Percentiles rank a stretch among this genome's conserved stretches.
These are phyloP conservation scores for Arctia plantaginis DNA, from an alignment of 2,888 invertebrate genomes.

Conservation along the genomic window DNA sequence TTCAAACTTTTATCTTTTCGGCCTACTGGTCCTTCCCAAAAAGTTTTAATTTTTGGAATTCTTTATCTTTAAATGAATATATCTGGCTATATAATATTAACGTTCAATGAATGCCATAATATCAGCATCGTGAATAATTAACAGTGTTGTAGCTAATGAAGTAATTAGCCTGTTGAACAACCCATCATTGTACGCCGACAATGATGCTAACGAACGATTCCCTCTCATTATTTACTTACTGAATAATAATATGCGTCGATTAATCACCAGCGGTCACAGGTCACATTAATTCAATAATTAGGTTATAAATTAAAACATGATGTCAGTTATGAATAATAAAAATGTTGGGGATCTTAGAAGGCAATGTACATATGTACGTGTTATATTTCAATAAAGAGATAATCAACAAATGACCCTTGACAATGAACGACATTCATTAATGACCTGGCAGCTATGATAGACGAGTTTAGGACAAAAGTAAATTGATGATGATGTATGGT, in stretches of 20 bases:
- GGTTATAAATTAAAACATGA: slow-evolving; percentile 6
- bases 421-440: slow-evolving; percentile 25
- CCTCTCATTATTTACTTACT: slow-evolving; percentile 41
- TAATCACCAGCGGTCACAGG: slow-evolving; percentile 34
- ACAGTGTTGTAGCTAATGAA: slow-evolving; percentile 45
- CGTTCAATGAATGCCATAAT: slow-evolving; percentile 11
- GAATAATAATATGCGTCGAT: slow-evolving; percentile 30
- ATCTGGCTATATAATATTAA: slow-evolving; percentile 1
- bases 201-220: slow-evolving; percentile 33
- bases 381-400: slow-evolving; percentile 13
- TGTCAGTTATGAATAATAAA: background rate
- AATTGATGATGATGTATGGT: slow-evolving; percentile 24
- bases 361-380: background rate
- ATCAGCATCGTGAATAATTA: slow-evolving; percentile 38
- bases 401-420: slow-evolving; percentile 18
- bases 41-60: background rate
- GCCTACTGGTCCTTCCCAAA: background rate
- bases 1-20: background rate
- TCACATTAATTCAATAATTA: slow-evolving; percentile 31
- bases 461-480: slow-evolving; percentile 25
- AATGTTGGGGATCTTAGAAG: background rate
- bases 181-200: slow-evolving; percentile 36
- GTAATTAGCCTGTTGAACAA: slow-evolving; percentile 48
- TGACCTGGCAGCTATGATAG: slow-evolving; percentile 19
- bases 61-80: background rate